Evolutionary conservation across 2,797 vertebrate genomes (phyloP), one percentile per base, ranked within the genome.

Genomic region (Syngnathus acus): DNA sequence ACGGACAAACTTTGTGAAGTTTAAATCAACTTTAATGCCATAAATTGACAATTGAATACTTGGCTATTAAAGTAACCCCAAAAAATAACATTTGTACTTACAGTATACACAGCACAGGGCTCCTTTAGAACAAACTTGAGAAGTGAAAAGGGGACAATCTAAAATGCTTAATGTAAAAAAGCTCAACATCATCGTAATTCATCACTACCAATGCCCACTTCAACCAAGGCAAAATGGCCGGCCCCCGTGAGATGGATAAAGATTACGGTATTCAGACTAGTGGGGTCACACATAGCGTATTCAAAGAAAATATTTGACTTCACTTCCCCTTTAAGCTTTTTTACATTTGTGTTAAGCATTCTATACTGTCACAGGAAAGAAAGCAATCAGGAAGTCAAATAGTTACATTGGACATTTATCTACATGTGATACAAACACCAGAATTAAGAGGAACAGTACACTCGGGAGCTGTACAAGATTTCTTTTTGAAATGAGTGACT

Each of bases 11-110:
- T 51, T 39, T 66, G 69, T 64, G 78, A 71, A 80, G 81, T 87
- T 89, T 75, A 82, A 86, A 83, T 80, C 55, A 86, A 74, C 69
- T 90, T 91, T 90, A 90, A 89, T 90, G 84, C 76, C 79, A 80
- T 82, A 84, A 79, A 84, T 82, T 86, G 83, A 86, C 86, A 82
- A 59, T 80, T 82, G 74, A 68, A 76, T 38, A 2, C 13, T 38
- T 76, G 60, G 21, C 42, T 16, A 45, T 72, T 85, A 65, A 84
- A 88, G 76, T 81, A 86, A 87, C 84, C 67, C 37, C 75, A 51
- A 51, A 51, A 51, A 21, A 1, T 21, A 82, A 82, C 72, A 76
- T 72, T 65, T 81, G 74, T 83, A 85, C 78, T 83, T 83, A 82
- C 80, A 82, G 62, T 84, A 78, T 82, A 81, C 82, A 85, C 78